Base-by-base conservation (phyloP, 2,113 vertebrate species). In the Pycnonotus jocosus region DNA sequence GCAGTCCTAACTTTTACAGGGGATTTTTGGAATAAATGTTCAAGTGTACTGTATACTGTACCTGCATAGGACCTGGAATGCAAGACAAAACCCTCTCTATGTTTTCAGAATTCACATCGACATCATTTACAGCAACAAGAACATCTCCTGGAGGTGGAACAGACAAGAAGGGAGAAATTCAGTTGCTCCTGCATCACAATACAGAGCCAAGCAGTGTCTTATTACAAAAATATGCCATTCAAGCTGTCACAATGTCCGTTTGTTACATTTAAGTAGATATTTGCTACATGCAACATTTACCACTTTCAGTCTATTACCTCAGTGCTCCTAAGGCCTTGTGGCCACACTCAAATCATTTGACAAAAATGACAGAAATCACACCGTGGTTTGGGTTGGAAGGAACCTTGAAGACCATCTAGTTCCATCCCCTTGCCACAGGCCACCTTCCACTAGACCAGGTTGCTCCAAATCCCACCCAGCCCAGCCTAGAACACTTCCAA, bases 21-120 rank as follows among this genome's bases (percentile, higher is more conserved):
- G 33, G 10, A 42, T 28, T 80, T 53, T 38, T 50, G 44, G 38
- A 81, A 57, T 53, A 92, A 81, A 73, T 13, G 56, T 80, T 72
- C 28, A 88, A 22, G 37, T 85, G 74, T n/a, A 22, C 18, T 42
- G 37, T 35, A 53, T 66, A 91, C 48, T 33, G 70, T 86, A 99
- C 99, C 99, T 99, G 99, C 91, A 98, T 99, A 35, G 99, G 99
- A 48, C 99, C 99, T 21, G 99, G 98, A 94, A 99, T 99, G 94
- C 99, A 99, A 82, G 99, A 99, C 70, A 99, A 97, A 97, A 99
- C 98, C 79, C 98, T 97, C 95, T 99, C 99, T 22, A 99, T 99
- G 96, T 99, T 99, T 96, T 99, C 99, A 11, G 98, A 97, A 56
- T 98, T 98, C 88, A 99, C 99, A 27, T 99, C 99, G n/a, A 99